These are phyloP conservation scores for Syngnathoides biaculeatus DNA, from an alignment of 2,113 vertebrate species.

Conservation along the genomic window DNA sequence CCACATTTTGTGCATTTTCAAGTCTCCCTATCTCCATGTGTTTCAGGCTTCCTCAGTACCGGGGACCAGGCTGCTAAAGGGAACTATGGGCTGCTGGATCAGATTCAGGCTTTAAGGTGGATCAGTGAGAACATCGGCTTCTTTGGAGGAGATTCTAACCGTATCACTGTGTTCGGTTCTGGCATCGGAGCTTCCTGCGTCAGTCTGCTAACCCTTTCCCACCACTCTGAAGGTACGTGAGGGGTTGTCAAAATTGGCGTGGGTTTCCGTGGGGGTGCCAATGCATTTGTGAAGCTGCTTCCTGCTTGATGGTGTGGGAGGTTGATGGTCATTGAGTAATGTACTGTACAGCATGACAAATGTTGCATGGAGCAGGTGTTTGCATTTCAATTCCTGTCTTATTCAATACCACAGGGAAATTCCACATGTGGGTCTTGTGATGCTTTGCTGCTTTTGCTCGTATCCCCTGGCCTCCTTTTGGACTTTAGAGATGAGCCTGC, in stretches of 20 bases:
- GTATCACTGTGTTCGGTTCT: conserved; percentile 96
- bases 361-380: conserved; percentile 40
- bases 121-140: conserved; percentile 98
- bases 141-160: conserved; percentile 94
- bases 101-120: conserved; percentile 97
- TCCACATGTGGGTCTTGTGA: conserved; percentile 20
- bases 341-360: conserved; percentile 20
- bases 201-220: conserved; percentile 95
- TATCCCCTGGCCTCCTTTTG: neutral
- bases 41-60: conserved; percentile 93
- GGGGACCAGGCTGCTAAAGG: conserved; percentile 98
- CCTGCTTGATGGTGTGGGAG: conserved; percentile 28
- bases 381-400: conserved; percentile 38
- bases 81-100: conserved; percentile 96
- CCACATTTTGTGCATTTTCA: neutral
- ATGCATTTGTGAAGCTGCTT: conserved; percentile 18
- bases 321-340: conserved; percentile 42
- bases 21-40: conserved; percentile 9
- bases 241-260: neutral
- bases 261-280: conserved; percentile 16
- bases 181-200: conserved; percentile 97
- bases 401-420: conserved; percentile 23
- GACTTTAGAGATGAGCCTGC: conserved; percentile 21
- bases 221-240: conserved; percentile 93
- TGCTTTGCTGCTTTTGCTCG: conserved; percentile 10